Evolutionary conservation across 2,797 vertebrate genomes (phyloP).

Genomic region (Syndactyla subalaris): DNA sequence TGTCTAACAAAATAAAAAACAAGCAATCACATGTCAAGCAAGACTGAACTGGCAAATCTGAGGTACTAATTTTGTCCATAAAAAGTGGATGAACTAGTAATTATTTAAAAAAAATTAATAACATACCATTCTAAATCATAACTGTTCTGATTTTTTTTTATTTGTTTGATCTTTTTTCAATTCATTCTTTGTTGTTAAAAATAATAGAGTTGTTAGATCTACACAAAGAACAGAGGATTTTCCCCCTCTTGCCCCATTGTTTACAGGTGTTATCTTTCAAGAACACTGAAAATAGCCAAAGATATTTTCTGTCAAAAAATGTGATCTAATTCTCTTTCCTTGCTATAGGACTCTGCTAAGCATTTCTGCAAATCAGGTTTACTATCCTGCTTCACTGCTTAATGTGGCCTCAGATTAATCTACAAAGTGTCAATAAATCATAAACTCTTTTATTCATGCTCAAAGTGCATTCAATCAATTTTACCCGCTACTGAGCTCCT

Average conservation of each 20-base stretch:
- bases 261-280: not conserved
- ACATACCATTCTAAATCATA: not conserved
- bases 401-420: slow-evolving; percentile 62
- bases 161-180: not conserved
- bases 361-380: slow-evolving; percentile 39
- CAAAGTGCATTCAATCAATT: slow-evolving; percentile 66
- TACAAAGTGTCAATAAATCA: slow-evolving; percentile 68
- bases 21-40: not conserved
- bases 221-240: not conserved
- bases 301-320: not conserved
- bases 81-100: not conserved
- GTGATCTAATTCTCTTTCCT: not conserved
- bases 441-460: slow-evolving; percentile 65
- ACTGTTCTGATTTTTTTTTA: not conserved
- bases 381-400: slow-evolving; percentile 34
- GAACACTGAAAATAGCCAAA: not conserved
- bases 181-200: not conserved
- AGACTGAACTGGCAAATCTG: not conserved
- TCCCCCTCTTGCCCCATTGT: not conserved
- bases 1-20: not conserved
- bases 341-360: slow-evolving; percentile 5
- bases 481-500: slow-evolving; percentile 59
- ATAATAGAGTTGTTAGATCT: not conserved
- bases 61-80: not conserved
- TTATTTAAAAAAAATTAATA: not conserved